Conservation (phyloP, 2,797 vertebrate genomes). For the Vipera ursinii region DNA sequence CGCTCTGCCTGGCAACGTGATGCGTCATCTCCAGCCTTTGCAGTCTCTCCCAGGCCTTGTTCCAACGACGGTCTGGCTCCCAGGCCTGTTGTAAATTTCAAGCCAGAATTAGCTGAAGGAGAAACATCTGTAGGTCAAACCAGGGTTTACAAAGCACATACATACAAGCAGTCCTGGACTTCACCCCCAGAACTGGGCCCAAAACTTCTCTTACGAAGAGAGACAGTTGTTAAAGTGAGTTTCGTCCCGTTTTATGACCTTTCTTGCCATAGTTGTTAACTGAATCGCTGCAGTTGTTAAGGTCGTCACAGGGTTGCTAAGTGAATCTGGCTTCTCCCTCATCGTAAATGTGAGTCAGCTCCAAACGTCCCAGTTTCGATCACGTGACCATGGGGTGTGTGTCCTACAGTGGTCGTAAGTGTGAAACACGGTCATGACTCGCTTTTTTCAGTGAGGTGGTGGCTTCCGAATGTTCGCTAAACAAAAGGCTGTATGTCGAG, state of each 20-base stretch:
- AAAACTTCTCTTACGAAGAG: not conserved
- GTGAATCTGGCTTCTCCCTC: not conserved
- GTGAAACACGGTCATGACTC: too few species aligned
- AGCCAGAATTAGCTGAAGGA: not conserved
- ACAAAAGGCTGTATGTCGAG: too few species aligned
- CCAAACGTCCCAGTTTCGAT: too few species aligned
- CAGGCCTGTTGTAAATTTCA: not conserved
- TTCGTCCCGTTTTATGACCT: not conserved
- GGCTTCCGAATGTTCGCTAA: too few species aligned
- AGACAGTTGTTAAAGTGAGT: not conserved
- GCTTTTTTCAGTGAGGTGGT: too few species aligned
- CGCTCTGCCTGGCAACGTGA: not conserved
- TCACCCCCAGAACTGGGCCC: rapidly evolving
- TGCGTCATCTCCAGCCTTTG: not conserved
- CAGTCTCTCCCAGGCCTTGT: not conserved
- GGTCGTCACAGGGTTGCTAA: not conserved
- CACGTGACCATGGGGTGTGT: too few species aligned
- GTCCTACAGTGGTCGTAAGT: too few species aligned
- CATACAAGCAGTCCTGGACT: too few species aligned
- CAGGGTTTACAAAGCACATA: not conserved
- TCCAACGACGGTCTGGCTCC: not conserved
- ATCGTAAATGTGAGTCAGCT: too few species aligned
- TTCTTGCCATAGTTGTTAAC: not conserved
- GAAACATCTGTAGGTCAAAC: not conserved
- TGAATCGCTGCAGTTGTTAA: not conserved